phyloP scores from a whole-genome alignment of 1,140 invertebrate genomes.

The Cotesia typhae region DNA sequence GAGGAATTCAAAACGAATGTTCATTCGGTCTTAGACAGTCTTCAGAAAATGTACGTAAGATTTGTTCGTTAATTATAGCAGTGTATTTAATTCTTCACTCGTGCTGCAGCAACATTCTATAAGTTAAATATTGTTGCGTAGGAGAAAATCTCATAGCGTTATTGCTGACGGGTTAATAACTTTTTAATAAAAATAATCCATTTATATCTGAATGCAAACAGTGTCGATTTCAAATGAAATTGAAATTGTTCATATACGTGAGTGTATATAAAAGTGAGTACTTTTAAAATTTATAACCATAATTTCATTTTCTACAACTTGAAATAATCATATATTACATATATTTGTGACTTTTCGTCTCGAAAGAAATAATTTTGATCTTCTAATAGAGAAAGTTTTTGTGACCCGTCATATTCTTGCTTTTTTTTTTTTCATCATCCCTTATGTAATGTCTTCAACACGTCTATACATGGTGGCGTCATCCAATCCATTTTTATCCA shows the following conservation, averaged over 20 bases:
- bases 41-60: slow-evolving; percentile 1
- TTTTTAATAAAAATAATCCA: too few relatives aligned
- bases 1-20: slow-evolving; percentile 12
- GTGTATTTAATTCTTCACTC: too few relatives aligned
- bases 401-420: background rate
- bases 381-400: slow-evolving; percentile 8
- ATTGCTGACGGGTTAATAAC: too few relatives aligned
- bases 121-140: too few relatives aligned
- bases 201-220: too few relatives aligned
- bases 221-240: too few relatives aligned
- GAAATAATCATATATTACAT: background rate
- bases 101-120: too few relatives aligned
- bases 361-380: slow-evolving; percentile 3
- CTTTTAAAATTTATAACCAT: background rate
- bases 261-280: background rate
- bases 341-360: background rate
- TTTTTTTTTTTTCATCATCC: background rate
- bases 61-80: too few relatives aligned
- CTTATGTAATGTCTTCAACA: slow-evolving; percentile 12
- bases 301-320: background rate
- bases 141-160: too few relatives aligned
- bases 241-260: too few relatives aligned
- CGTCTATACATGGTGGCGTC: slow-evolving; percentile 3
- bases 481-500: slow-evolving; percentile 14
- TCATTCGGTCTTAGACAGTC: slow-evolving; percentile 28